These are phyloP conservation scores for Dicranocentrus wangi DNA, from an alignment of 2,888 invertebrate species.

Conservation along the genomic window DNA sequence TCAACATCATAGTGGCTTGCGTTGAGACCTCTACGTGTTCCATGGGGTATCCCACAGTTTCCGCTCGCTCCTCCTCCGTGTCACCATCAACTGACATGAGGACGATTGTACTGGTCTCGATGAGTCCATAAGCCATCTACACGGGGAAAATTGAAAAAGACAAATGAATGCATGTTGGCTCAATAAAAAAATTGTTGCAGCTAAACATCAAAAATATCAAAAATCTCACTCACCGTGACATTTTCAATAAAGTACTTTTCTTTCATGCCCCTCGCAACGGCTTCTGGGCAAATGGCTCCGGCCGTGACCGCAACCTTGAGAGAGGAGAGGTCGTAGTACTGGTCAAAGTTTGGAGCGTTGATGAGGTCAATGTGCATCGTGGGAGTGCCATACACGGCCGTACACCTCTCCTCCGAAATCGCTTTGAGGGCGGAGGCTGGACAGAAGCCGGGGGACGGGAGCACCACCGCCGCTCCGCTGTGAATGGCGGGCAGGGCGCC, in stretches of 20 bases:
- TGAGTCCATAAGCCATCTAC: constrained; percentile 80
- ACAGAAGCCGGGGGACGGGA: constrained; percentile 80
- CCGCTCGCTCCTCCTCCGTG: constrained; percentile 76
- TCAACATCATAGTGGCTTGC: too few relatives aligned
- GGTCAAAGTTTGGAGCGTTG: constrained; percentile 76
- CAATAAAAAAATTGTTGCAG: too few relatives aligned
- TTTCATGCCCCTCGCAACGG: constrained; percentile 74
- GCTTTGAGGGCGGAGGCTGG: constrained; percentile 78
- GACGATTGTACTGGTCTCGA: constrained; percentile 79
- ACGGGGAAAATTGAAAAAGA: too few relatives aligned
- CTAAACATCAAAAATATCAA: too few relatives aligned
- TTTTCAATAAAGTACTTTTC: constrained; percentile 71
- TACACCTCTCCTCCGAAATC: constrained; percentile 76
- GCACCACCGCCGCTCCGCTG: constrained; percentile 79
- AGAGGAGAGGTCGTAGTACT: constrained; percentile 76
- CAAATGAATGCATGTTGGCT: too few relatives aligned
- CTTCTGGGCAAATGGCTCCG: constrained; percentile 82
- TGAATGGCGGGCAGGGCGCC: constrained; percentile 79
- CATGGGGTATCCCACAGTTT: constrained; percentile 78
- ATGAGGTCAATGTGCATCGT: constrained; percentile 88
- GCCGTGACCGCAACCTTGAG: constrained; percentile 80
- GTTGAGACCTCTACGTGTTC: constrained; percentile 79
- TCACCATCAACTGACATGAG: constrained; percentile 77
- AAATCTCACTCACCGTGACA: constrained; percentile 66
- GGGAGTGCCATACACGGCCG: constrained; percentile 84